Percentiles rank a stretch among this genome's conserved stretches.
Conservation (phyloP, 2,888 invertebrate species). For the Lithophane ornitopus region DNA sequence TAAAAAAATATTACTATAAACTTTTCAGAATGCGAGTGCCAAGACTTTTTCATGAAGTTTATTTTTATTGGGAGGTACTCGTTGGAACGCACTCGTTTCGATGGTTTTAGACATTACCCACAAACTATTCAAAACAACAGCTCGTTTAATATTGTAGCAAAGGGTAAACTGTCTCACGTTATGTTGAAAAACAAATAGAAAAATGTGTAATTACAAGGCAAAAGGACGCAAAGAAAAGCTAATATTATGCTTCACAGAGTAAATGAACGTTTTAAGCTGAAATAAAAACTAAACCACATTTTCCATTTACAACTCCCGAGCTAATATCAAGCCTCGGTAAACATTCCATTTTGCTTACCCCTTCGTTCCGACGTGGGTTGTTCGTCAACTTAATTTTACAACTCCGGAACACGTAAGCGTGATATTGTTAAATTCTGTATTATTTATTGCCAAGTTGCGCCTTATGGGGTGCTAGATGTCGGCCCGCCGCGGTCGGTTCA, state of each 20-base stretch:
- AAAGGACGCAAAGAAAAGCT: constrained; percentile 49
- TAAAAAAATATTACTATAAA: constrained; percentile 56
- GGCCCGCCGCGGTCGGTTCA: constrained; percentile 58
- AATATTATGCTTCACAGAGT: constrained; percentile 49
- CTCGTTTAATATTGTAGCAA: constrained; percentile 30
- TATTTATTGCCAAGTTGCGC: constrained; percentile 68
- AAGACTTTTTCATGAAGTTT: constrained; percentile 37
- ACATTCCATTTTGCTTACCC: constrained; percentile 65
- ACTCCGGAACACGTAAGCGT: constrained; percentile 78
- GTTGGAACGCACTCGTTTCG: constrained; percentile 20
- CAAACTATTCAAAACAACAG: constrained; percentile 20
- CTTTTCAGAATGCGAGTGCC: constrained; percentile 26
- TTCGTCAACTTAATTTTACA: constrained; percentile 82
- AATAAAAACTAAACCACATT: constrained; percentile 65
- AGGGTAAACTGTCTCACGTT: constrained; percentile 17
- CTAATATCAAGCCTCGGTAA: constrained; percentile 67
- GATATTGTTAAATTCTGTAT: constrained; percentile 68
- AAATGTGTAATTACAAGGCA: constrained; percentile 44
- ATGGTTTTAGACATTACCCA: constrained; percentile 2
- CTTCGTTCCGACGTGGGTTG: constrained; percentile 65
- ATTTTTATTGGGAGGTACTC: constrained; percentile 38
- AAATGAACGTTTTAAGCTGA: constrained; percentile 58
- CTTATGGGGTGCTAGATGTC: constrained; percentile 73
- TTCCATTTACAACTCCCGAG: constrained; percentile 56
- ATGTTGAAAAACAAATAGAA: constrained; percentile 46